A percentile compares a stretch with the other conserved stretches of the same genome.
Evolutionary conservation across 2,797 vertebrate species (phyloP).

Genomic region (Melanotaenia pygmaea): DNA sequence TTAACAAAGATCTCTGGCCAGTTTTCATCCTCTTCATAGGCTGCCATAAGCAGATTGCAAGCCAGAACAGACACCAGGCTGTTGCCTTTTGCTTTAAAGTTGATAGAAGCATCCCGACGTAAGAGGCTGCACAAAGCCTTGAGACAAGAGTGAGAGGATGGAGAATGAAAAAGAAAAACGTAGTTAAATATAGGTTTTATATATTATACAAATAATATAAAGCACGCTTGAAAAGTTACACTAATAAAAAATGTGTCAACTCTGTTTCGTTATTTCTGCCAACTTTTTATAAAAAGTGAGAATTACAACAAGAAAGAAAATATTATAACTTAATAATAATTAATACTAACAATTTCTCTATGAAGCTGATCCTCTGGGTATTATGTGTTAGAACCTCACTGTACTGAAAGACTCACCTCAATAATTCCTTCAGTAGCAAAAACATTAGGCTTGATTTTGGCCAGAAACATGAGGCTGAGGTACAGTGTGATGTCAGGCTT

Average conservation of each 20-base stretch:
- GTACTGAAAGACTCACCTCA: slow-evolving; percentile 82
- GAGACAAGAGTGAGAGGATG: not conserved
- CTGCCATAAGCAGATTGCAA: slow-evolving; percentile 97
- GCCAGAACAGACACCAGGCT: slow-evolving; percentile 95
- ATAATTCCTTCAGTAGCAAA: slow-evolving; percentile 98
- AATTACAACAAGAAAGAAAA: not conserved
- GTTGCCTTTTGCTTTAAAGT: slow-evolving; percentile 98
- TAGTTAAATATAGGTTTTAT: slow-evolving; percentile 5
- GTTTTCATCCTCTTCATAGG: slow-evolving; percentile 98
- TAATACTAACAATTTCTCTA: too few species aligned
- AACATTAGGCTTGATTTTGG: slow-evolving; percentile 98
- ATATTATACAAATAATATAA: not conserved
- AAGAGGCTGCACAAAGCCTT: slow-evolving; percentile 96
- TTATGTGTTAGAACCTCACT: not conserved
- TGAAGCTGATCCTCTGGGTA: not conserved
- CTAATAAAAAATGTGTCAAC: not conserved
- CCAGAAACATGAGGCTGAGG: slow-evolving; percentile 97
- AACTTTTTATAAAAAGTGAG: not conserved
- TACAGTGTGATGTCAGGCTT: slow-evolving; percentile 94
- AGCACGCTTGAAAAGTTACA: not conserved
- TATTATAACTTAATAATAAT: not conserved
- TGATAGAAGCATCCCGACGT: slow-evolving; percentile 94
- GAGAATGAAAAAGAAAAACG: not conserved
- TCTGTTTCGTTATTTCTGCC: not conserved
- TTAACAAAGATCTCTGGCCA: slow-evolving; percentile 99